Base-by-base conservation (phyloP, 2,888 invertebrate species). In the Eucriotettix oculatus region DNA sequence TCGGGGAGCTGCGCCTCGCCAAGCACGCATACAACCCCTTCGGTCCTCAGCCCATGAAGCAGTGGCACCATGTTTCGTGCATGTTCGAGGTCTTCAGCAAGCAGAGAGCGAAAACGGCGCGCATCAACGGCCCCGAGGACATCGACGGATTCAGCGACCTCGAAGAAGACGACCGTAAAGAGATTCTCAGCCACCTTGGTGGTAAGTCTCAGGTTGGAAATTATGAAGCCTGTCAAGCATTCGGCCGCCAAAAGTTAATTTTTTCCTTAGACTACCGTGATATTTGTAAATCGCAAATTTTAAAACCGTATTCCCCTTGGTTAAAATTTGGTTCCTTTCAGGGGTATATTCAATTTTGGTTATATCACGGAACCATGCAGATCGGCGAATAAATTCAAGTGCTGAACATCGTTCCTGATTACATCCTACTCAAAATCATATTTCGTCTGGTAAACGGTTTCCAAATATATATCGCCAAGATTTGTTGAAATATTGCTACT, bases 21-120 rank as follows among this genome's bases (percentile, higher is more conserved):
- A 92, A 91, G 72, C 65, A 90, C 16, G 80, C 83, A 9, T 74
- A 85, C 1, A 93, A 90, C 73, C 90, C 89, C 0, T 92, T 90
- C 69, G 82, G 79, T 14, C 78, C 78, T 11, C 82, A 80, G 44
- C 68, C 83, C 67, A 90, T 93, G 89, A 93, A 91, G 71, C 81
- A 82, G 65, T 93, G 90, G 87, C 81, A 85, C 71, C 93, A 93
- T 69, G 74, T 88, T 0, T 75, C 81, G 61, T 94, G 93, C 68
- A 74, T 93, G 9, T 87, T 91, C 77, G 86, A 90, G 69, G 79
- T 81, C 16, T 85, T 94, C 65, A 74, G 83, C 52, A 85, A 84
- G 69, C 92, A 93, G 67, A 75, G 91, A 58, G 84, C 87, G 0
- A 81, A 86, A 0, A 93, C 93, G 0, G 88, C 87, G 73, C 81